phyloP scores from a whole-genome alignment of 2,888 invertebrate species.

The Pseudococcus jackbeardsleyi region DNA sequence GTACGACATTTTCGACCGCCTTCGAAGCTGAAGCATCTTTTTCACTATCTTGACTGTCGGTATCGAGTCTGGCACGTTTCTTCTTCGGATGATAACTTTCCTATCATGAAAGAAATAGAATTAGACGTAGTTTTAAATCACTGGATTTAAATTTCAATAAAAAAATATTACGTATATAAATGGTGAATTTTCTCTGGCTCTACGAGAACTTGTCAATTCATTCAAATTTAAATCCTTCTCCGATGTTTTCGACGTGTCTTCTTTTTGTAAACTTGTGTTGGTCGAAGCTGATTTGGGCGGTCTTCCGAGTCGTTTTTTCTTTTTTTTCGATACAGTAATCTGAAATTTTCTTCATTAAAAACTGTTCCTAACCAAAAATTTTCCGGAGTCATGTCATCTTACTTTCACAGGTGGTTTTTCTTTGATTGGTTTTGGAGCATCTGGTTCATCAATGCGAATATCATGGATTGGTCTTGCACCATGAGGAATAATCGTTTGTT shows the following conservation, averaged over 20 bases:
- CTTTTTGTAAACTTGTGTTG: neutral
- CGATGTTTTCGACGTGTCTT: neutral
- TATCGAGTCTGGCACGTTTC: conserved; percentile 2
- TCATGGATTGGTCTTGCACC: neutral
- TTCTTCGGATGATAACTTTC: conserved; percentile 38
- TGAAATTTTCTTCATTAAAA: neutral
- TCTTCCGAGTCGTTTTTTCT: neutral
- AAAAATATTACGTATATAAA: conserved; percentile 15
- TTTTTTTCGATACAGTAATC: neutral
- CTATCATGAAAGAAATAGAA: neutral
- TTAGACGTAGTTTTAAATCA: neutral
- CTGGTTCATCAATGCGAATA: neutral
- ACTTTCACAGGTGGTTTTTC: neutral
- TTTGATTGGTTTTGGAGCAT: neutral
- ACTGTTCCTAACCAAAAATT: neutral
- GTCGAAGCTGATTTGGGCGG: neutral
- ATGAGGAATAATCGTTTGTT: neutral
- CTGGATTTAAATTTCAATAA: neutral
- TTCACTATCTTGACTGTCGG: neutral
- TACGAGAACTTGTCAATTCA: conserved; percentile 18
- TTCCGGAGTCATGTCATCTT: neutral
- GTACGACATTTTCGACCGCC: neutral
- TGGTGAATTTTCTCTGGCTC: conserved; percentile 17
- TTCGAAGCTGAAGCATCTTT: neutral
- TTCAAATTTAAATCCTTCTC: conserved; percentile 42